Evolutionary conservation across 2,113 vertebrate genomes (phyloP).

Genomic region (Larimichthys polyactis): DNA sequence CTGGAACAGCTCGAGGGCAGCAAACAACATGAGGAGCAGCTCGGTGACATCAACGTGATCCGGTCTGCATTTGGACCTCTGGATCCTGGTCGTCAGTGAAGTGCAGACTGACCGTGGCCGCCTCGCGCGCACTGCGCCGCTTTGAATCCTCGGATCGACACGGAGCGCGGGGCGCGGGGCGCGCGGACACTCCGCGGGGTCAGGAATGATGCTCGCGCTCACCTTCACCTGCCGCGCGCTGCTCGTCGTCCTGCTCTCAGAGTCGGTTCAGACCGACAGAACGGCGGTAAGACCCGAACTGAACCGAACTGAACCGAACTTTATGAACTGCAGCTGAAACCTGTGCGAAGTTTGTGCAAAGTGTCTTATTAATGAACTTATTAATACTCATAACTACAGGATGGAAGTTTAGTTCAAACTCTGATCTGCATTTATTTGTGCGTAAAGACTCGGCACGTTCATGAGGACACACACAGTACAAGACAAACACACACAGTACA

Average conservation of each 20-base stretch:
- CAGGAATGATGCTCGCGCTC: conserved; percentile 70
- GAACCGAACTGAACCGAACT: too few species aligned
- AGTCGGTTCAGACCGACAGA: conserved; percentile 46
- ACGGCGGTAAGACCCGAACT: conserved; percentile 57
- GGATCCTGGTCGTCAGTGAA: neutral
- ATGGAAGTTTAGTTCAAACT: too few species aligned
- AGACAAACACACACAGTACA: too few species aligned
- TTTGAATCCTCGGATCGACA: neutral
- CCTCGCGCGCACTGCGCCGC: conserved; percentile 1
- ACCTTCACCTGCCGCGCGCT: conserved; percentile 61
- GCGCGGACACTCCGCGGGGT: conserved; percentile 22
- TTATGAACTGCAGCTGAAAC: too few species aligned
- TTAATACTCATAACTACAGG: too few species aligned
- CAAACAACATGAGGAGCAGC: neutral
- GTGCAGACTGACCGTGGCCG: neutral
- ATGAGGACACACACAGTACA: too few species aligned
- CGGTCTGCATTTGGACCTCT: too few species aligned
- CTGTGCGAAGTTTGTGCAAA: too few species aligned
- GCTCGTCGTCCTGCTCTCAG: conserved; percentile 55
- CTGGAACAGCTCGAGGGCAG: neutral
- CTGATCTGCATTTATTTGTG: too few species aligned
- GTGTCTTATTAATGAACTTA: too few species aligned
- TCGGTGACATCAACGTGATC: neutral
- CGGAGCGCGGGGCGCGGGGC: neutral
- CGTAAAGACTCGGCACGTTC: too few species aligned